phyloP scores from a whole-genome alignment of 2,113 vertebrate species.

The Butastur rufipennis region DNA sequence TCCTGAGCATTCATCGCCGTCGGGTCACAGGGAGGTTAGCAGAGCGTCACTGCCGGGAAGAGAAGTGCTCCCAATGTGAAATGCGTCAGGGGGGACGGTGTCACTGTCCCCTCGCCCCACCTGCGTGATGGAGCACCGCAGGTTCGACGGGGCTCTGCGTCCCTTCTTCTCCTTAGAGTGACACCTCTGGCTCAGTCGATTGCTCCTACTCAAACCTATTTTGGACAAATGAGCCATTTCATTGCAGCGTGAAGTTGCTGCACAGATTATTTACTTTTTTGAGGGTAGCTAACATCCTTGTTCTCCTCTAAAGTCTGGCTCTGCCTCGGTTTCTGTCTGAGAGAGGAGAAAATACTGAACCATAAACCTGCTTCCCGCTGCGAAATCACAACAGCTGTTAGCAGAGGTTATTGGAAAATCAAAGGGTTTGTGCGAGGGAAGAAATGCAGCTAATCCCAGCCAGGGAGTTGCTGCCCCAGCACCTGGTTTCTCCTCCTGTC shows the following conservation, averaged over 20 bases:
- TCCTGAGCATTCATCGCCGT: accelerated
- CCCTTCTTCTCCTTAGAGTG: background rate
- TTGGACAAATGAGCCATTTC: background rate
- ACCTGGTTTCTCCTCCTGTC: background rate
- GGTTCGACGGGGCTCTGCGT: background rate
- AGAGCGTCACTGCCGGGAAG: accelerated
- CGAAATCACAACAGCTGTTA: background rate
- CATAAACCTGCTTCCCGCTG: background rate
- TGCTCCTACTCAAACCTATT: background rate
- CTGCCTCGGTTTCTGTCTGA: background rate
- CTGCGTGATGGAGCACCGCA: accelerated
- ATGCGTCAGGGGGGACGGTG: background rate
- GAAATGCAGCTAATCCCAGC: background rate
- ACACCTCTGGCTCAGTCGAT: background rate
- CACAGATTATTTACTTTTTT: background rate
- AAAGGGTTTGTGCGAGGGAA: background rate
- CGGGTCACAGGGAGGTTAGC: background rate
- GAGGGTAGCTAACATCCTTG: background rate
- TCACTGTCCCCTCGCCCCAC: background rate
- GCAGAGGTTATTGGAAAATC: background rate
- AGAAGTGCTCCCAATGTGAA: background rate
- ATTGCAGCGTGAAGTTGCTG: background rate
- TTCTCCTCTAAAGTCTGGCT: background rate
- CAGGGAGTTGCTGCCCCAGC: background rate
- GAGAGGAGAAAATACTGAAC: background rate